Percentiles rank a stretch among this genome's conserved stretches.
Evolutionary conservation across 2,113 vertebrate genomes (phyloP).

Genomic region (Chroicocephalus ridibundus): DNA sequence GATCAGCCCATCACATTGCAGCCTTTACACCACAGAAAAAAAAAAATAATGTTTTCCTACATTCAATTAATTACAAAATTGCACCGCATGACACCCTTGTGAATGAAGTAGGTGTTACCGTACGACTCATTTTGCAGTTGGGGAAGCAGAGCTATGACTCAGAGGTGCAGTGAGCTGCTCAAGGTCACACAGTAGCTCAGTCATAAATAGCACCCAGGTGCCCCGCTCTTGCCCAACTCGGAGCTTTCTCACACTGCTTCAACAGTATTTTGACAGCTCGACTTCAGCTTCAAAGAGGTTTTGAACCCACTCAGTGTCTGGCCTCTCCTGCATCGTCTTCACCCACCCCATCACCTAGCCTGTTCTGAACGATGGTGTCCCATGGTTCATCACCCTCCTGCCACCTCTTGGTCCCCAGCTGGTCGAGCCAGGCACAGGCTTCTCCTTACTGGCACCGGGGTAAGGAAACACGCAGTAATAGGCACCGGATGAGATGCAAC

Average conservation of each 20-base stretch:
- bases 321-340: neutral
- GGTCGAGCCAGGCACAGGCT: neutral
- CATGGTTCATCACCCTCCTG: neutral
- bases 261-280: neutral
- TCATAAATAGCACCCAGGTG: constrained; percentile 15
- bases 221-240: neutral
- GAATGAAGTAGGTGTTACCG: neutral
- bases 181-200: constrained; percentile 29
- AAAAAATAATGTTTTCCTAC: neutral
- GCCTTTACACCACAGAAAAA: neutral
- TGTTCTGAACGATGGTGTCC: neutral
- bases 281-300: neutral
- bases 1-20: neutral
- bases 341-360: neutral
- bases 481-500: neutral
- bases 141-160: constrained; percentile 22
- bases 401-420: neutral
- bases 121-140: neutral
- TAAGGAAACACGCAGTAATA: neutral
- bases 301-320: neutral
- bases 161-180: neutral
- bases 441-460: neutral
- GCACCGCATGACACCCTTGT: neutral
- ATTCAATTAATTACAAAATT: neutral
- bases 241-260: neutral